Evolutionary conservation across 2,888 invertebrate genomes (phyloP).

Genomic region (Sesia bembeciformis): DNA sequence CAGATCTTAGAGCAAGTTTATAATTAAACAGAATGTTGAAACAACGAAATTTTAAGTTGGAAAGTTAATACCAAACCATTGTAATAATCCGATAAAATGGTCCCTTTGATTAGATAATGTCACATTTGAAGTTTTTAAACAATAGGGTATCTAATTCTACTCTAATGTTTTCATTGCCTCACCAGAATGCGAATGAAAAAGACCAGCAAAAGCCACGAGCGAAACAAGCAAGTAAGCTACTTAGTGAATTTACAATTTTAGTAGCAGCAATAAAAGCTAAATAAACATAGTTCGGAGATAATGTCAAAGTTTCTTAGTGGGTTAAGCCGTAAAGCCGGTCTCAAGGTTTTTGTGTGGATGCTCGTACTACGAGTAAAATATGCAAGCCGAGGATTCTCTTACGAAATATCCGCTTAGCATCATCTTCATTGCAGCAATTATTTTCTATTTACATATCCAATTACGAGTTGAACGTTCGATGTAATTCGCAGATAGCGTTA

Average conservation of each 20-base stretch:
- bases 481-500: conserved; percentile 11
- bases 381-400: conserved; percentile 14
- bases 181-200: no score
- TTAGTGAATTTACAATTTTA: background rate
- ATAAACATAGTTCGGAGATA: background rate
- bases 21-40: no score
- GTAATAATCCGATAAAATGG: no score
- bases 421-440: conserved; percentile 8
- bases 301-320: conserved; percentile 2
- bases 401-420: conserved; percentile 9
- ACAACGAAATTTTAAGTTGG: no score
- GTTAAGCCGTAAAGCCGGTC: conserved; percentile 7
- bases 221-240: background rate
- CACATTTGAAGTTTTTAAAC: no score
- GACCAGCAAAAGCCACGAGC: no score
- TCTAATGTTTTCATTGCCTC: no score
- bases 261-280: background rate
- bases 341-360: conserved; percentile 3
- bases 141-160: no score
- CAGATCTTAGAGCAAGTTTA: no score
- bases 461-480: conserved; percentile 6
- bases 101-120: no score
- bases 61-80: no score
- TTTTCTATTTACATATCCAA: conserved; percentile 16
- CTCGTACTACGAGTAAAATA: conserved; percentile 7